Evolutionary conservation across 2,797 vertebrate species (phyloP).

Genomic region (Bovichtus diacanthus): DNA sequence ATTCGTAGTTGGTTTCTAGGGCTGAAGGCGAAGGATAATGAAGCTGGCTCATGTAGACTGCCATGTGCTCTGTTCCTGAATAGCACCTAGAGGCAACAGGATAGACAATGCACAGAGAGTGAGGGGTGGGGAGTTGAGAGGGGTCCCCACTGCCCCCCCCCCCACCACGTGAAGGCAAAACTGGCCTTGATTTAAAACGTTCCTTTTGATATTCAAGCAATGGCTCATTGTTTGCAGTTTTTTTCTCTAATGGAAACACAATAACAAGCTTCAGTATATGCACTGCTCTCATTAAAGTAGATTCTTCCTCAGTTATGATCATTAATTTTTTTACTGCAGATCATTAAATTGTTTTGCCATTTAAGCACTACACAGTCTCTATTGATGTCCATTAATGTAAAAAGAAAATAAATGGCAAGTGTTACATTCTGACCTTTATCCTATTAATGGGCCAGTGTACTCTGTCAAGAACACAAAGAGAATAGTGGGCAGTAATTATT

Average conservation of each 20-base stretch:
- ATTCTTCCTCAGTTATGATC: conserved; percentile 48
- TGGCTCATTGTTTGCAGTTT: conserved; percentile 8
- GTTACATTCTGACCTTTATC: conserved; percentile 73
- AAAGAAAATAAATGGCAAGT: conserved; percentile 59
- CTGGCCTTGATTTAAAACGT: conserved; percentile 21
- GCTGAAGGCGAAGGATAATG: not conserved
- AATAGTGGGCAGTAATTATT: conserved; percentile 64
- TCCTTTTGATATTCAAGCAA: not conserved
- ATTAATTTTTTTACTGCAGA: conserved; percentile 50
- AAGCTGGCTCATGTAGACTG: not conserved
- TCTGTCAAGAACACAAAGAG: conserved; percentile 63
- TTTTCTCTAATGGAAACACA: conserved; percentile 24
- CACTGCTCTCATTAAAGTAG: conserved; percentile 34
- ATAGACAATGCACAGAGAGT: not conserved
- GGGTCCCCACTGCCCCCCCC: not conserved
- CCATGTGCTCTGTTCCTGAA: not conserved
- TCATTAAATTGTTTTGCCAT: conserved; percentile 70
- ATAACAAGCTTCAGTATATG: conserved; percentile 25
- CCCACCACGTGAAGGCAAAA: not conserved
- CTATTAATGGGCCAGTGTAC: conserved; percentile 60
- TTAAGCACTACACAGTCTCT: conserved; percentile 55
- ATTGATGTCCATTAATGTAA: conserved; percentile 65
- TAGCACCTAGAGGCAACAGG: not conserved
- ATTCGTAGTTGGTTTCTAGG: not conserved
- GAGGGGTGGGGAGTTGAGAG: not conserved